Percentiles rank a stretch among this genome's conserved stretches.
Conservation (phyloP, 2,113 vertebrate species). For the Sinosuthora webbiana region DNA sequence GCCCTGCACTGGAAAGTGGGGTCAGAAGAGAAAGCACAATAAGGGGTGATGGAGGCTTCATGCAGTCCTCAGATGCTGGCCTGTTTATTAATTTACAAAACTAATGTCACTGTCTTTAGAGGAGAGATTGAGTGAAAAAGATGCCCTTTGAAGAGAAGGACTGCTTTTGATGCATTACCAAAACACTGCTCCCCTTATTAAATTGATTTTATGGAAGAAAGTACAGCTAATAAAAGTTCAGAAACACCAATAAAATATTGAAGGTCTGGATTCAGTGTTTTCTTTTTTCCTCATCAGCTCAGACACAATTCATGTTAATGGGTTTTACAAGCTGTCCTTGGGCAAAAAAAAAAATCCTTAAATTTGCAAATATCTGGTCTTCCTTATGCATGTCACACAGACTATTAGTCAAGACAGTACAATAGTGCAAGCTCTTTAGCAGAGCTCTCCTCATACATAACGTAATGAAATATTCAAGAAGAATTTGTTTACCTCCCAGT, state of each 20-base stretch:
- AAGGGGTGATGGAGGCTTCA: slow-evolving; percentile 67
- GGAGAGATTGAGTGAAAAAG: slow-evolving; percentile 64
- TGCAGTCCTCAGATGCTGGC: slow-evolving; percentile 68
- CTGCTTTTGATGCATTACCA: slow-evolving; percentile 52
- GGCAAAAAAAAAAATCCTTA: slow-evolving; percentile 24
- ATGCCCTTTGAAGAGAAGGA: slow-evolving; percentile 55
- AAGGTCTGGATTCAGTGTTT: slow-evolving; percentile 25
- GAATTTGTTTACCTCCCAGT: neutral
- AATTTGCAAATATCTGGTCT: slow-evolving; percentile 30
- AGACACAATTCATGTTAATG: slow-evolving; percentile 48
- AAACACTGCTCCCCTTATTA: slow-evolving; percentile 40
- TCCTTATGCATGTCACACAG: slow-evolving; percentile 23
- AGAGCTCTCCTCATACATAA: neutral
- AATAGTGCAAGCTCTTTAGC: neutral
- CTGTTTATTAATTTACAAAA: slow-evolving; percentile 75
- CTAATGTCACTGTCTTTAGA: slow-evolving; percentile 66
- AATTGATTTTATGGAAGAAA: slow-evolving; percentile 57
- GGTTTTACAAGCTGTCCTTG: slow-evolving; percentile 48
- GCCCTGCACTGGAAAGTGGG: slow-evolving; percentile 73
- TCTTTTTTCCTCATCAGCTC: slow-evolving; percentile 34
- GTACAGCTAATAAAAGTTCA: slow-evolving; percentile 60
- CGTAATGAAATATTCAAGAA: neutral
- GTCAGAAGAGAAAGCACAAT: slow-evolving; percentile 76
- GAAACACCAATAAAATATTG: slow-evolving; percentile 56
- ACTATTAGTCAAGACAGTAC: neutral